These are phyloP conservation scores for Delia radicum DNA, from an alignment of 1,140 invertebrate species.

Conservation along the genomic window DNA sequence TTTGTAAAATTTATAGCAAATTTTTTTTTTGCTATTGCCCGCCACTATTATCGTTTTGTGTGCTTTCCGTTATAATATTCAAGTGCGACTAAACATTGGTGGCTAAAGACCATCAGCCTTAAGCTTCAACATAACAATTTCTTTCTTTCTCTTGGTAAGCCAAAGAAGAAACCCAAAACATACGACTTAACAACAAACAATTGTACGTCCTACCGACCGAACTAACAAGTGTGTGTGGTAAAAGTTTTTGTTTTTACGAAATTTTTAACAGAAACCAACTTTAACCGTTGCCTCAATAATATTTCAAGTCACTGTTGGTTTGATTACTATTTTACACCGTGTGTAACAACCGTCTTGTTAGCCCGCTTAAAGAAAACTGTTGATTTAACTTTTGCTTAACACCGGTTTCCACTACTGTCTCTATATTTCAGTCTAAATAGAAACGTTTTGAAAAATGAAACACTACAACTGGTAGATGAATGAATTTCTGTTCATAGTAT, in stretches of 20 bases:
- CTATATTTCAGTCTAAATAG: too few species aligned
- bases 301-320: too few species aligned
- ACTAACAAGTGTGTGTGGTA: neutral
- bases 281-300: neutral
- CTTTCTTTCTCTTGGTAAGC: too few species aligned
- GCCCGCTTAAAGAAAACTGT: neutral
- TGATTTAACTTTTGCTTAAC: neutral
- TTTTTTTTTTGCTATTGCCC: neutral
- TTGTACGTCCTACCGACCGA: neutral
- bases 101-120: neutral
- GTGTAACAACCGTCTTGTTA: neutral
- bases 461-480: neutral
- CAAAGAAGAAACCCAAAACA: neutral
- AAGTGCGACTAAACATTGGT: constrained; percentile 6
- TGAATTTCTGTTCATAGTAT: too few species aligned
- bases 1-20: neutral
- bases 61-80: constrained; percentile 8
- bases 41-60: neutral
- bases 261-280: neutral
- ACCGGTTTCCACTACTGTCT: neutral
- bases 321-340: neutral
- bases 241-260: neutral
- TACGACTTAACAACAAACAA: neutral
- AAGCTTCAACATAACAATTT: neutral
- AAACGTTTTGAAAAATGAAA: neutral